Base-by-base conservation (phyloP, 2,888 invertebrate species). In the Allolobophora icterica region DNA sequence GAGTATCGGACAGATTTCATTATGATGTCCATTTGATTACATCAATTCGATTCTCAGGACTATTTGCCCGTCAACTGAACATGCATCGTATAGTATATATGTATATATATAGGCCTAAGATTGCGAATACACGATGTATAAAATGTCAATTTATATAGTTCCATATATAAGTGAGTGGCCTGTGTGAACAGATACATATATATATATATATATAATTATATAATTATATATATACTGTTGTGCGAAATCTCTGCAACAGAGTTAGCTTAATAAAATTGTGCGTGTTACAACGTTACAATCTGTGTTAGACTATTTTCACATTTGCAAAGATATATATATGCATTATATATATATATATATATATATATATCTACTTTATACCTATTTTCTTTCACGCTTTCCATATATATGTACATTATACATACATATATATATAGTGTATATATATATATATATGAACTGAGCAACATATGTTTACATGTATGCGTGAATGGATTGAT, bases 1-100 rank as follows among this genome's bases (percentile, higher is more conserved):
- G 71, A 71, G n/a, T 71, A 71, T 71, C 71, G 71, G 71, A 71
- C 71, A 71, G 71, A 71, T 71, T 71, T 71, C 71, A 71, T 71
- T 71, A 71, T 71, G 71, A 71, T n/a, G 71, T 71, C 71, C 71
- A 71, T 71, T 71, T n/a, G 71, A 71, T 71, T 71, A 71, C 71
- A 71, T n/a, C 71, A 71, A 71, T 71, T 71, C 71, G 30, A n/a
- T 71, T 71, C 71, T 71, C 71, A n/a, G 8, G n/a, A n/a, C 71
- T 71, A 71, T 71, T 71, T 71, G n/a, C n/a, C 71, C 71, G 30
- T 71, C n/a, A 71, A 71, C 71, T 30, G n/a, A 71, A 71, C 71
- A 71, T 71, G n/a, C 30, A 71, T n/a, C n/a, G 6, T 71, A n/a
- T 71, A 52, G 15, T 52, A 52, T 24, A 24, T 21, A 24, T 21